Evolutionary conservation across 2,888 invertebrate genomes (phyloP).

Genomic region (Brachylomia viminalis): DNA sequence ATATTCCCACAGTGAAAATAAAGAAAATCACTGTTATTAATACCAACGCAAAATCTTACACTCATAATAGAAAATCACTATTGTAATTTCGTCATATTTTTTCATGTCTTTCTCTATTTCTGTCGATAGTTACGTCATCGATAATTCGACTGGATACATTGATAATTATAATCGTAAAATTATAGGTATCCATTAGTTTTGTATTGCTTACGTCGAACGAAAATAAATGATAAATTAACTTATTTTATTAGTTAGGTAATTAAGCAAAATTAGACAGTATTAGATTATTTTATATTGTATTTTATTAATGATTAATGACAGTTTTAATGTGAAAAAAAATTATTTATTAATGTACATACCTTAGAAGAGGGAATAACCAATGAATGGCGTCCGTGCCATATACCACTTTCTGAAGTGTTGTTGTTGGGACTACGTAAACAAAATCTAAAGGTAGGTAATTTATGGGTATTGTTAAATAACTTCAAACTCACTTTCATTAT

Average conservation of each 20-base stretch:
- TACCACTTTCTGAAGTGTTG: not conserved
- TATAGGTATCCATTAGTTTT: constrained; percentile 22
- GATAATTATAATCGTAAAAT: constrained; percentile 26
- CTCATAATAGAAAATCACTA: constrained; percentile 31
- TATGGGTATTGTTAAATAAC: too few relatives aligned
- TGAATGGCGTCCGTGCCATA: not conserved
- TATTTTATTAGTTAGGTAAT: too few relatives aligned
- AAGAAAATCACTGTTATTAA: not conserved
- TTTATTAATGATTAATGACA: too few relatives aligned
- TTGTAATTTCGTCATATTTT: constrained; percentile 20
- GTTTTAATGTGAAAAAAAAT: too few relatives aligned
- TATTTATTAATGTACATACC: too few relatives aligned
- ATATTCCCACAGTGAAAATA: not conserved
- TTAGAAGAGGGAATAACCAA: too few relatives aligned
- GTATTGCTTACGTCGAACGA: constrained; percentile 40
- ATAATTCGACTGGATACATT: constrained; percentile 18
- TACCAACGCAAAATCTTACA: not conserved
- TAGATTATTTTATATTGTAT: too few relatives aligned
- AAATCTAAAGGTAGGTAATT: too few relatives aligned
- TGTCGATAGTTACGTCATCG: constrained; percentile 10
- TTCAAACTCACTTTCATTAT: not conserved
- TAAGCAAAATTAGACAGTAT: too few relatives aligned
- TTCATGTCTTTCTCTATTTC: constrained; percentile 24
- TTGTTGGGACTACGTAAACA: not conserved
- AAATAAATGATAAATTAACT: too few relatives aligned